Conservation (phyloP, 2,113 vertebrate genomes). For the Rhineura floridana region DNA sequence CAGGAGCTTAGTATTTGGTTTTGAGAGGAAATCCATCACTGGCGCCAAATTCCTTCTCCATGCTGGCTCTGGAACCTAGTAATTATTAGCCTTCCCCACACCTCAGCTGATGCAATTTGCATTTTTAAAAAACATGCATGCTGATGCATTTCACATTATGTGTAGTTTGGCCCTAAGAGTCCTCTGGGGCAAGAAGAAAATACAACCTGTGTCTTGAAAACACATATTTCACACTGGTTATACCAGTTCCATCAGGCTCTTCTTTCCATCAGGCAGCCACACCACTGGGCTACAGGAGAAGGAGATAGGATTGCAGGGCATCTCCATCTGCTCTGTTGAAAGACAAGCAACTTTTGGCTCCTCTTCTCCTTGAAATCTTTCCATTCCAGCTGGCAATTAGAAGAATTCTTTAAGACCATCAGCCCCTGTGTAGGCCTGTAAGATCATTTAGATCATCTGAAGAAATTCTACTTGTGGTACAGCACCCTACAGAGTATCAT, state of each 20-base stretch:
- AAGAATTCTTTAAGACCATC: no score
- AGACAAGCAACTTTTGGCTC: no score
- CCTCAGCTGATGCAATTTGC: neutral
- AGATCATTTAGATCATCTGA: no score
- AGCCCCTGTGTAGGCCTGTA: no score
- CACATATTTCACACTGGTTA: neutral
- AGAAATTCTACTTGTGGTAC: no score
- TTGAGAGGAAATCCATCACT: neutral
- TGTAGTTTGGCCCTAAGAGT: neutral
- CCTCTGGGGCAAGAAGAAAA: neutral
- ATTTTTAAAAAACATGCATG: neutral
- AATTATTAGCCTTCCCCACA: neutral
- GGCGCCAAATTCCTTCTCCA: neutral
- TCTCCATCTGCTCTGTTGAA: no score
- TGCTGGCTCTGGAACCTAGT: neutral
- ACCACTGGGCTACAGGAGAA: no score
- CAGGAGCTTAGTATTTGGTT: neutral
- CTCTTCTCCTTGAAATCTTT: no score
- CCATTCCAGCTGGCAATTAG: no score
- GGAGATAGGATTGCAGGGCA: no score
- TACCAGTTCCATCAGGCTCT: neutral
- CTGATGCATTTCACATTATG: neutral
- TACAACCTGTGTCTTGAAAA: slow-evolving; percentile 18
- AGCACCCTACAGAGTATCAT: no score
- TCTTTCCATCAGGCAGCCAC: no score